Evolutionary conservation across 2,797 vertebrate species (phyloP).

Genomic region (Xenentodon cancila): DNA sequence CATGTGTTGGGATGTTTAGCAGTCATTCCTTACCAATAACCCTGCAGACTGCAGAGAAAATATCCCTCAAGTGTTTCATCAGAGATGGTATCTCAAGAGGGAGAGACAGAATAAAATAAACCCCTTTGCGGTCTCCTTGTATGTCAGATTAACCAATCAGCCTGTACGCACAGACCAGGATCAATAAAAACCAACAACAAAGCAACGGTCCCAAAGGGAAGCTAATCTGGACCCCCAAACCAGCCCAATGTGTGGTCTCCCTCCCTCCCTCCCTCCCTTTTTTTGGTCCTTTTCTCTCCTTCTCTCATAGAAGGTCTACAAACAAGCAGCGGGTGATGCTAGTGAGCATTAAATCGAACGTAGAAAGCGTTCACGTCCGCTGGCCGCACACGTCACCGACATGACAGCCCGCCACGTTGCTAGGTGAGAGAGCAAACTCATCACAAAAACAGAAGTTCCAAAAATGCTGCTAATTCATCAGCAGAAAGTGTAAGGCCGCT

Average conservation of each 20-base stretch:
- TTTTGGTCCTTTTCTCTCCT: background rate
- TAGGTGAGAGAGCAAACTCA: slow-evolving; percentile 45
- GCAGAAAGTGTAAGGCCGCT: slow-evolving; percentile 33
- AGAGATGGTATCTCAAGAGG: slow-evolving; percentile 33
- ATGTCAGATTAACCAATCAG: slow-evolving; percentile 44
- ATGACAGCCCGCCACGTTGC: slow-evolving; percentile 17
- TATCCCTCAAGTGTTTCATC: slow-evolving; percentile 4
- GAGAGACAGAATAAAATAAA: slow-evolving; percentile 16
- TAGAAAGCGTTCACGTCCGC: slow-evolving; percentile 32
- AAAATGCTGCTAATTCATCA: slow-evolving; percentile 53
- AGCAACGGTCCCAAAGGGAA: slow-evolving; percentile 69
- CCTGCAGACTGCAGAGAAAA: slow-evolving; percentile 1
- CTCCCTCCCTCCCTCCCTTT: slow-evolving; percentile 50
- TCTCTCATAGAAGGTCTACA: slow-evolving; percentile 28
- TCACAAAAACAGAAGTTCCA: slow-evolving; percentile 49
- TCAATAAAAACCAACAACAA: slow-evolving; percentile 79
- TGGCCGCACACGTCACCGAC: slow-evolving; percentile 22
- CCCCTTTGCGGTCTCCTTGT: background rate
- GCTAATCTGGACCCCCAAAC: slow-evolving; percentile 74
- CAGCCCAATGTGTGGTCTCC: slow-evolving; percentile 80
- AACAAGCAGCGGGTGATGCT: slow-evolving; percentile 28
- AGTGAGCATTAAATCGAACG: slow-evolving; percentile 45
- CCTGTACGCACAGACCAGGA: slow-evolving; percentile 55
- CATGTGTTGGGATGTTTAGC: no score
- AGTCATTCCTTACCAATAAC: no score